Conservation (phyloP, 2,888 invertebrate genomes). For the Pycnomerus fuliginosus region DNA sequence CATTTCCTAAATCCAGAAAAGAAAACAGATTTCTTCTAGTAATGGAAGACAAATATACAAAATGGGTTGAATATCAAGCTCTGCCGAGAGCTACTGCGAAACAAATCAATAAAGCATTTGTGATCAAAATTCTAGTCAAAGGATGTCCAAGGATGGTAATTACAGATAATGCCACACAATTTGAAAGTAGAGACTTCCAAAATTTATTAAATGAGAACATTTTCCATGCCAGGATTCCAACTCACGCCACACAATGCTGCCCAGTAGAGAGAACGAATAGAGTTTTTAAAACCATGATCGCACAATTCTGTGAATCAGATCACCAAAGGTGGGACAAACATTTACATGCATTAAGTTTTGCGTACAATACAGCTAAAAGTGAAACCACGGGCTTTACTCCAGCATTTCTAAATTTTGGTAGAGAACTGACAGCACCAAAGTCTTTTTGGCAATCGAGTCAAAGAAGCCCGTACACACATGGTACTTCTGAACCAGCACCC, state of each 20-base stretch:
- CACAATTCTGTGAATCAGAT: slow-evolving; percentile 32
- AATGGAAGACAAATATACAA: no score
- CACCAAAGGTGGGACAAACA: slow-evolving; percentile 36
- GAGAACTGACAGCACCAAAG: background rate
- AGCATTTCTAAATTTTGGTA: slow-evolving; percentile 31
- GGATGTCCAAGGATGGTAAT: slow-evolving; percentile 23
- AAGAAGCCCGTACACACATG: background rate
- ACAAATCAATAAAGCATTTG: slow-evolving; percentile 7
- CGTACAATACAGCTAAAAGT: slow-evolving; percentile 32
- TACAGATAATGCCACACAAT: slow-evolving; percentile 37
- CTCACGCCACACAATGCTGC: slow-evolving; percentile 39
- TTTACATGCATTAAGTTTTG: slow-evolving; percentile 32
- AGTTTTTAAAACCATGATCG: slow-evolving; percentile 40
- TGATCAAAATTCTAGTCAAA: slow-evolving; percentile 1
- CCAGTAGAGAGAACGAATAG: slow-evolving; percentile 41
- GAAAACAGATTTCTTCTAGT: slow-evolving; percentile 22
- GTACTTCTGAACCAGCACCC: background rate
- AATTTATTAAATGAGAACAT: slow-evolving; percentile 23
- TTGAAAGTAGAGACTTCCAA: slow-evolving; percentile 20
- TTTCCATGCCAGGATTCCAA: slow-evolving; percentile 30
- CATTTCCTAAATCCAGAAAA: slow-evolving; percentile 26
- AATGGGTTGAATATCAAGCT: slow-evolving; percentile 25
- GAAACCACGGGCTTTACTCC: slow-evolving; percentile 32
- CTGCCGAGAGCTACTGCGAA: slow-evolving; percentile 20
- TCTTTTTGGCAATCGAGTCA: background rate